phyloP scores from a whole-genome alignment of 2,888 invertebrate species.

The Timema cristinae region DNA sequence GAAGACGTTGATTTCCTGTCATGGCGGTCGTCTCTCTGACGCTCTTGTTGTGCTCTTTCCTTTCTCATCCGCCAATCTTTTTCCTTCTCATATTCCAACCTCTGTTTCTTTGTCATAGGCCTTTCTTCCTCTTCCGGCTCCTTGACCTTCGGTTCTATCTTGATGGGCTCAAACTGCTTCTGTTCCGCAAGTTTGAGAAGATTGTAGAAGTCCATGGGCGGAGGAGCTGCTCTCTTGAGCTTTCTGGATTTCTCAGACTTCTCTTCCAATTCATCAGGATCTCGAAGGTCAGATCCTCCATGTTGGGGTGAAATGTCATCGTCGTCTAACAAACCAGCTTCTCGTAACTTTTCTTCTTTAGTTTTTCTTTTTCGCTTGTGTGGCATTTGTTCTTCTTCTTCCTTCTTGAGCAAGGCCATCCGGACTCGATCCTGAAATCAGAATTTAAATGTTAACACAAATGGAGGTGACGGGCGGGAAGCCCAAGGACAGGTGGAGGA shows the following conservation, averaged over 20 bases:
- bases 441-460: too few species aligned
- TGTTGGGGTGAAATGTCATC: conserved; percentile 29
- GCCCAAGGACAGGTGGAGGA: too few species aligned
- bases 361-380: conserved; percentile 58
- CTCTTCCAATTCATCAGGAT: conserved; percentile 42
- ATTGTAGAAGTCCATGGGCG: conserved; percentile 74
- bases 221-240: conserved; percentile 56
- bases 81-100: conserved; percentile 67
- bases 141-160: conserved; percentile 54
- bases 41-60: conserved; percentile 23
- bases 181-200: conserved; percentile 77
- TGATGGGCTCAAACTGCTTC: conserved; percentile 75
- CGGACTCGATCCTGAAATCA: conserved; percentile 61
- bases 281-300: conserved; percentile 26
- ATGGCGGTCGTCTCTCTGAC: neutral
- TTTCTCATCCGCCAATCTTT: conserved; percentile 52
- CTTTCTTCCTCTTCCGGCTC: conserved; percentile 60
- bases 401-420: conserved; percentile 66
- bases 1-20: too few species aligned
- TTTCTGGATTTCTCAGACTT: conserved; percentile 50
- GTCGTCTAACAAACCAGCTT: conserved; percentile 42
- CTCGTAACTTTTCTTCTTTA: conserved; percentile 40
- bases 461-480: too few species aligned
- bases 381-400: conserved; percentile 66
- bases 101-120: conserved; percentile 77